Evolutionary conservation across 2,797 vertebrate genomes (phyloP).

Genomic region (Saxicola maurus): DNA sequence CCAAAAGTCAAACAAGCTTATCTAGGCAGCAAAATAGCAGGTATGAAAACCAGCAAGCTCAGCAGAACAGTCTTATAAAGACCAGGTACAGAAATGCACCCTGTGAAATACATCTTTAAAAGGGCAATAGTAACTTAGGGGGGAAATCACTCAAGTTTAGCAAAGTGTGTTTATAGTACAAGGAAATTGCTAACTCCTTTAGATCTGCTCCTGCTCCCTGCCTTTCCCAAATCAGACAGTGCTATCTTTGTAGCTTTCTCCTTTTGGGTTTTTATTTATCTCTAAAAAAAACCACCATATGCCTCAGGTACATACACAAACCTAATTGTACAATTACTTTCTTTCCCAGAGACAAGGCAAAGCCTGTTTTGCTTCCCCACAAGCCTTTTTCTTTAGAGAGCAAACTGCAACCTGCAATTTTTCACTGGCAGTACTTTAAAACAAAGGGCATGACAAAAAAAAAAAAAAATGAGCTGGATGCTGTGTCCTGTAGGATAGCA

Average conservation of each 20-base stretch:
- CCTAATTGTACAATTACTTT: conserved; percentile 10
- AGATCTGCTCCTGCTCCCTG: neutral
- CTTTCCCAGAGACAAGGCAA: neutral
- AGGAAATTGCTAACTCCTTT: neutral
- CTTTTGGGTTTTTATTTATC: conserved; percentile 35
- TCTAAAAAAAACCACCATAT: neutral
- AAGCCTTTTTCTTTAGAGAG: neutral
- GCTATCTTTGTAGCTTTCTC: neutral
- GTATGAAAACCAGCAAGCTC: neutral
- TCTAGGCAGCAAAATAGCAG: neutral
- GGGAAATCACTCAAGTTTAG: neutral
- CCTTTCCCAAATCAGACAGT: neutral
- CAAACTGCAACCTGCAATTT: conserved; percentile 7
- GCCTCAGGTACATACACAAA: conserved; percentile 23
- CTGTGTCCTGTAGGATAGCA: conserved; percentile 13
- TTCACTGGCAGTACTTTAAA: conserved; percentile 30
- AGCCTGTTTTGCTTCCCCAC: neutral
- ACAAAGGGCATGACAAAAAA: neutral
- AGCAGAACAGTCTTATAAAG: neutral
- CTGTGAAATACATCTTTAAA: neutral
- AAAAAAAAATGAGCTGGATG: neutral
- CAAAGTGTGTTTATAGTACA: neutral
- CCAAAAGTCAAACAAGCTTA: neutral
- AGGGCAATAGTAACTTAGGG: neutral
- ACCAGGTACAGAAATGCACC: neutral